These are phyloP conservation scores for Chorisops tibialis DNA, from an alignment of 2,888 invertebrate species.

Conservation along the genomic window DNA sequence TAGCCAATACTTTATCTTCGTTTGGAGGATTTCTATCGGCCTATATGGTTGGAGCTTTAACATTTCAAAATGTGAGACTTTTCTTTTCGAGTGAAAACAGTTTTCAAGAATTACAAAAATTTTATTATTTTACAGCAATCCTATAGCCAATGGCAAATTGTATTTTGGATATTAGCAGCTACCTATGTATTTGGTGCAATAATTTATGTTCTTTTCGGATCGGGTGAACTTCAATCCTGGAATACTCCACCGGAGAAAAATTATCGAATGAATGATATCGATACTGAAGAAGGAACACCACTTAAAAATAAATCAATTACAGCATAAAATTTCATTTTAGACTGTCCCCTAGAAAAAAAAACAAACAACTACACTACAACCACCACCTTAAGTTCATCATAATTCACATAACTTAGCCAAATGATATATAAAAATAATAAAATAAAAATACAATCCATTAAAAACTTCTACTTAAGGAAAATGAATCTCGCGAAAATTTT, in stretches of 20 bases:
- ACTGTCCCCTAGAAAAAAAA: no score
- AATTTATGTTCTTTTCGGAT: constrained; percentile 60
- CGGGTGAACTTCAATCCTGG: constrained; percentile 61
- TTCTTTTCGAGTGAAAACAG: no score
- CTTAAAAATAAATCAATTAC: constrained; percentile 43
- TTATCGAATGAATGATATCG: constrained; percentile 37
- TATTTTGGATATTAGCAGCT: constrained; percentile 74
- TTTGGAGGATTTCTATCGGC: constrained; percentile 79
- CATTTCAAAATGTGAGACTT: constrained; percentile 68
- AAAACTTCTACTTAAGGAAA: no score
- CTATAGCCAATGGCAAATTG: constrained; percentile 73
- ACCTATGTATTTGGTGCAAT: constrained; percentile 67
- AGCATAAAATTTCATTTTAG: neutral
- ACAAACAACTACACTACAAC: no score
- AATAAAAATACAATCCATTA: no score
- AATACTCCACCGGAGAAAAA: constrained; percentile 51
- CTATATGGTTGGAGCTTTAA: constrained; percentile 74
- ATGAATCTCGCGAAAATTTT: no score
- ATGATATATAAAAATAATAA: no score
- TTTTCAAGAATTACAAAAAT: neutral
- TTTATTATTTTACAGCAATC: constrained; percentile 58
- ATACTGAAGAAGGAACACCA: constrained; percentile 50
- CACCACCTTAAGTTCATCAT: no score
- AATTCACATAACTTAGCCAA: no score
- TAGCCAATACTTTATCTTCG: constrained; percentile 84